Evolutionary conservation across 2,113 vertebrate genomes (phyloP).

Genomic region (Barnardius zonarius): DNA sequence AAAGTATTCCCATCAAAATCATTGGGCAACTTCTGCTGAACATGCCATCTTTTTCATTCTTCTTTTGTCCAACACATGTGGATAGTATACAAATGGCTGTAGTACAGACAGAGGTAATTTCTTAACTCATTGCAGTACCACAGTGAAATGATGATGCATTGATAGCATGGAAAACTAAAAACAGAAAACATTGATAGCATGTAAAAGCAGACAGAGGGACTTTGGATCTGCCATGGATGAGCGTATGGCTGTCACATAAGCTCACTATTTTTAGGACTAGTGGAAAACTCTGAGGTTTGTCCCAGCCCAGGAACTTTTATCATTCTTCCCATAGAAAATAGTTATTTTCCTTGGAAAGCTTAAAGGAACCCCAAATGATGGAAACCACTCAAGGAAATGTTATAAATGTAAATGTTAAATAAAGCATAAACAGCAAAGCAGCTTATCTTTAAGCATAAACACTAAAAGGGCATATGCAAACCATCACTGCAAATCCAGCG

Average conservation of each 20-base stretch:
- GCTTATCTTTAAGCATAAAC: slow-evolving; percentile 55
- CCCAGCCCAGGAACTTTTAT: not conserved
- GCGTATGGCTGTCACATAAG: not conserved
- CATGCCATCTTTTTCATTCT: not conserved
- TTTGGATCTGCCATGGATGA: not conserved
- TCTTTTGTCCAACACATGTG: not conserved
- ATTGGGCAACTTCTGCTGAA: not conserved
- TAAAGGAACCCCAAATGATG: not conserved
- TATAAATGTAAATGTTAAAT: slow-evolving; percentile 10
- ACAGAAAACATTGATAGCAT: not conserved
- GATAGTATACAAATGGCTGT: not conserved
- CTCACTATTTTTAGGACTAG: not conserved
- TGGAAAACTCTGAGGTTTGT: not conserved
- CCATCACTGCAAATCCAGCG: slow-evolving; percentile 19
- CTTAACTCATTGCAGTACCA: not conserved
- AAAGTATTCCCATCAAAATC: not conserved
- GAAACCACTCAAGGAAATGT: slow-evolving; percentile 36
- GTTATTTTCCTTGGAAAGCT: not conserved
- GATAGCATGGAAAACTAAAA: not conserved
- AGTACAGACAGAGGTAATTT: not conserved
- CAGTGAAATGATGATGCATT: not conserved
- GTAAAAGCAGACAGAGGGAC: not conserved
- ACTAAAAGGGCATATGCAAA: slow-evolving; percentile 26
- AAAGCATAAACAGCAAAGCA: slow-evolving; percentile 30
- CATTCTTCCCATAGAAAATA: not conserved